Conservation (phyloP, 2,113 vertebrate genomes). For the Eudyptes chrysolophus region DNA sequence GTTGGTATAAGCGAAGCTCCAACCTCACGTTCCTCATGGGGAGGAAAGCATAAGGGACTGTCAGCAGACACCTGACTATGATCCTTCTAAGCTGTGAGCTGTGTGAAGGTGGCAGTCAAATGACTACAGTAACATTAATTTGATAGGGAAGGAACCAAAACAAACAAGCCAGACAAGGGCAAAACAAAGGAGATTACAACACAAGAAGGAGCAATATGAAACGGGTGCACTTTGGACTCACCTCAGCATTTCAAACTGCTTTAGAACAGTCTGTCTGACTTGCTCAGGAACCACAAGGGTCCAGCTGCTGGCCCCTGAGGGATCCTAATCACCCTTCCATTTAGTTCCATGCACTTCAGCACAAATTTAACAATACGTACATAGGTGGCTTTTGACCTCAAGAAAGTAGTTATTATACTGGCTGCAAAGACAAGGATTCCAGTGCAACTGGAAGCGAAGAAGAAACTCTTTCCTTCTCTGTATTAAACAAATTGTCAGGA, state of each 20-base stretch:
- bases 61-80: not conserved
- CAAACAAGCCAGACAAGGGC: not conserved
- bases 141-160: not conserved
- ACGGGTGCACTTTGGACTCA: not conserved
- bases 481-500: not conserved
- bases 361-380: not conserved
- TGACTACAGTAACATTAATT: not conserved
- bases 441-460: not conserved
- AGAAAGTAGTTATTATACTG: not conserved
- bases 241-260: not conserved
- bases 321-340: not conserved
- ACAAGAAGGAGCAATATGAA: not conserved
- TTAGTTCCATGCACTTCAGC: not conserved
- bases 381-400: not conserved
- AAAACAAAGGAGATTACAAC: not conserved
- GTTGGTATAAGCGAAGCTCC: not conserved
- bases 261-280: not conserved
- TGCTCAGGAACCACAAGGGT: not conserved
- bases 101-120: not conserved
- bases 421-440: not conserved
- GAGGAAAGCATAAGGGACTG: not conserved
- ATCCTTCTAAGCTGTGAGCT: not conserved
- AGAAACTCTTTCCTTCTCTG: not conserved
- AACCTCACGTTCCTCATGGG: not conserved
- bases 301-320: not conserved